Base-by-base conservation (phyloP, 2,113 vertebrate genomes). In the Piliocolobus tephrosceles region DNA sequence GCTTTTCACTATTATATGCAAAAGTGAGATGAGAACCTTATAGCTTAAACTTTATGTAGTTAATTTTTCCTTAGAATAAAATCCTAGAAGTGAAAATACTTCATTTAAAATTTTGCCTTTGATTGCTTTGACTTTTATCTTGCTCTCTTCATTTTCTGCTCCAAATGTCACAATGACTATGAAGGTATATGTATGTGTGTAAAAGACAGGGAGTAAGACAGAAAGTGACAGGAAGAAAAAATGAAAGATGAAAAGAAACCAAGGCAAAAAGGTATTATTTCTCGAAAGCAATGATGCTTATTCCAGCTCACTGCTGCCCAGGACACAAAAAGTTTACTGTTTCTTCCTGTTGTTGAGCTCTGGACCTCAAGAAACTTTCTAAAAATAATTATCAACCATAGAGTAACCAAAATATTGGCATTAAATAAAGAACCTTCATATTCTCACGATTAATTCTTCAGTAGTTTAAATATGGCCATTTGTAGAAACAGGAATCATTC, bases 41-140 rank as follows among this genome's bases (percentile, higher is more conserved):
- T 23, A 82, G 50, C 6, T 47, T 79, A 92, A 90, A 43, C 23
- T 92, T 80, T 35, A 68, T 5, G 3, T 66, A 76, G 35, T 88
- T 78, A 84, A 91, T 88, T 93, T 95, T 93, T 72, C 76, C 43
- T 79, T 30, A 88, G 50, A 23, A 81, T 88, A 78, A 95, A 91
- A 91, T 79, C 43, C 55, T 83, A 25, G n/a, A 88, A 90, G n/a
- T 79, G 12, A n/a, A 88, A 95, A 79, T 55, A 88, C 9, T 79
- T 78, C 61, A 55, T 55, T 92, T 86, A 80, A 92, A 86, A 22
- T 75, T 75, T 43, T n/a, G 35, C 68, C 61, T 88, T 66, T 89
- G 25, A 14, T 76, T 57, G 57, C 50, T 73, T 64, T 92, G 18
- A 75, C 35, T 72, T 85, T 43, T 72, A 55, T 55, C 55, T 88